Base-by-base conservation (phyloP, 2,113 vertebrate genomes). In the Dipodomys ordii region DNA sequence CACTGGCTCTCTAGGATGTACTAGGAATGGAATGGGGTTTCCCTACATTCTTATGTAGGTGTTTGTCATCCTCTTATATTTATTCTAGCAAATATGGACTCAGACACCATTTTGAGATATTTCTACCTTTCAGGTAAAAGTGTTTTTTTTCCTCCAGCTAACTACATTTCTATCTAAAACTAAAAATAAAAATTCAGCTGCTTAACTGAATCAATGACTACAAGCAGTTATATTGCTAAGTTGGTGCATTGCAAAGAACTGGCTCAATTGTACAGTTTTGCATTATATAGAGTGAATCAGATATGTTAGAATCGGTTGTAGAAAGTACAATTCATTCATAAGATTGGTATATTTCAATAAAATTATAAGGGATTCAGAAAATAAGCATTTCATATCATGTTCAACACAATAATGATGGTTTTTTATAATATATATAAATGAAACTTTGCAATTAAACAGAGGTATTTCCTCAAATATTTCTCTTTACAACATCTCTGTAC, bases 111-210 rank as follows among this genome's bases (percentile, higher is more conserved):
- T 84, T 91, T 4, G 53, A 92, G 83, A 22, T 35, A 10, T 74
- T 82, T 44, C 5, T 0, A 27, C 72, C 68, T 95, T 96, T 88
- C 0, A 65, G 69, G 1, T 4, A 7, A 32, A 81, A 46, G 69
- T 60, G 53, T 3, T 76, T 57, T 57, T 57, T 57, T 57, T 28
- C 80, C 19, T 10, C 0, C 1, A 93, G 0, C 46, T 85, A 93
- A 91, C 69, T 1, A 83, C 60, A 2, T 78, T 95, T 35, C 67
- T 86, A 30, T 67, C 64, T 88, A 68, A 96, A 87, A 94, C 1
- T 46, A 83, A 95, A 74, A 78, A 25, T 81, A 91, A 76, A 60
- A 95, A 87, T 88, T 87, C 28, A 72, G 25, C 84, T 67, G 6
- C 84, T 94, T 65, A 87, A 68, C 19, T 89, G 32, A 95, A 89